Evolutionary conservation across 2,888 invertebrate genomes (phyloP), one percentile per base, ranked within the genome.

Genomic region (Marasmarcha lunaedactyla): DNA sequence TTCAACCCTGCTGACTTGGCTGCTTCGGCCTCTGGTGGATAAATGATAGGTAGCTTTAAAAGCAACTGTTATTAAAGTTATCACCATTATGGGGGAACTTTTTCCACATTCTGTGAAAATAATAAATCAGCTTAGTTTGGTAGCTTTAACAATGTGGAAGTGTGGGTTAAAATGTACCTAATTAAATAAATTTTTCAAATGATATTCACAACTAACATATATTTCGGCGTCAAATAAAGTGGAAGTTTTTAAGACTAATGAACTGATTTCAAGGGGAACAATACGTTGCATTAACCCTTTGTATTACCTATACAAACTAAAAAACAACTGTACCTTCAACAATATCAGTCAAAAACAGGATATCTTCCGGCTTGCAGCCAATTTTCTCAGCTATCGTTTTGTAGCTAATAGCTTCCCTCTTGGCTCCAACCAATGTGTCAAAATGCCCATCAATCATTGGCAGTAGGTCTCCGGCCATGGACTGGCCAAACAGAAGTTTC

Each of bases 261-360:
- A n/a, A n/a, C n/a, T n/a, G n/a, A n/a, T n/a, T n/a, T n/a, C n/a
- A n/a, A n/a, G n/a, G n/a, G n/a, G n/a, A n/a, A n/a, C n/a, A n/a
- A n/a, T n/a, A n/a, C n/a, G n/a, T n/a, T n/a, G n/a, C n/a, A n/a
- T n/a, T n/a, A n/a, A n/a, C n/a, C n/a, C n/a, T n/a, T n/a, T n/a
- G n/a, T n/a, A n/a, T n/a, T n/a, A n/a, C n/a, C n/a, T n/a, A n/a
- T n/a, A n/a, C n/a, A n/a, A n/a, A n/a, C n/a, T n/a, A n/a, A n/a
- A n/a, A n/a, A n/a, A n/a, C n/a, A n/a, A n/a, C n/a, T n/a, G n/a
- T 59, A 94, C 94, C 95, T 86, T 88, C 88, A 2, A 88, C 77
- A 53, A 93, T 84, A 68, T 98, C 97, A 33, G 96, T 97, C 10
- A 97, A 84, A 68, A 96, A 98, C 11, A 97, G 61, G 36, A 95